A percentile compares a stretch with the other conserved stretches of the same genome.
These are phyloP conservation scores for Bos indicus DNA, from an alignment of 2,113 vertebrate genomes.

Conservation along the genomic window DNA sequence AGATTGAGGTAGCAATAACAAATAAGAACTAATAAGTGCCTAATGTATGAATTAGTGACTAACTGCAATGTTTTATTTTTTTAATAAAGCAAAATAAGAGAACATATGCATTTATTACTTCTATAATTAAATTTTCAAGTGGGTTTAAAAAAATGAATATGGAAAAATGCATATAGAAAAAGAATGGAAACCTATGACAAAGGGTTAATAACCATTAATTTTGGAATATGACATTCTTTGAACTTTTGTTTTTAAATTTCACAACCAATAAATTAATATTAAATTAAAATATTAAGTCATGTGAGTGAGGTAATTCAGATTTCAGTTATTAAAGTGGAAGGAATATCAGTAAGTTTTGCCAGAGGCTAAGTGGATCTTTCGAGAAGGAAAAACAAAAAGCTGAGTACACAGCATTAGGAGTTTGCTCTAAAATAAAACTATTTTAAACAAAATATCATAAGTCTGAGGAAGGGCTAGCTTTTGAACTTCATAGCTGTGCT, in stretches of 20 bases:
- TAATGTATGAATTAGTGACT: neutral
- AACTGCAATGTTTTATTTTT: neutral
- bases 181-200: neutral
- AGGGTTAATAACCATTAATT: constrained; percentile 16
- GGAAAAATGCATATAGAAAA: neutral
- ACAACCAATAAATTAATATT: constrained; percentile 22
- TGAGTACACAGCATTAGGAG: neutral
- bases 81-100: constrained; percentile 41
- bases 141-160: neutral
- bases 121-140: constrained; percentile 27
- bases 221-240: neutral
- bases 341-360: constrained; percentile 9
- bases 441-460: constrained; percentile 24
- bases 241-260: constrained; percentile 26
- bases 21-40: neutral
- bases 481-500: neutral
- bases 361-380: constrained; percentile 14
- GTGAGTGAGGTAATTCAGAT: constrained; percentile 20
- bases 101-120: neutral
- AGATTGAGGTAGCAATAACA: neutral
- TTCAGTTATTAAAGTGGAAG: constrained; percentile 44
- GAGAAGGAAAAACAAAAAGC: constrained; percentile 14
- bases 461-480: neutral
- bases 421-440: constrained; percentile 33
- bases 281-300: constrained; percentile 41